Conservation (phyloP, 2,888 invertebrate species). For the Drosophila fungiperda region DNA sequence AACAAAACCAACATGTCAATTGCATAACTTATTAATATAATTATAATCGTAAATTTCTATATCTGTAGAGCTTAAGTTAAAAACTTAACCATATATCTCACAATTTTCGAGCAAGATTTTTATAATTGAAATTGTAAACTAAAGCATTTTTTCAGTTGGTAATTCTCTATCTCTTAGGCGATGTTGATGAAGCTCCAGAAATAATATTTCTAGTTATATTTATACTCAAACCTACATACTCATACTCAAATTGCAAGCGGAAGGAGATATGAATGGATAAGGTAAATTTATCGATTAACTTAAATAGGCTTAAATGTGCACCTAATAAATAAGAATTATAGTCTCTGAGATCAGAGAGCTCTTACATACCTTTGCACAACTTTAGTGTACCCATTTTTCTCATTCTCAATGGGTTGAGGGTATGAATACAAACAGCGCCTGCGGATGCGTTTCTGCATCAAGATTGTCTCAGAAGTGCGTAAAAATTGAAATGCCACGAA, state of each 20-base stretch:
- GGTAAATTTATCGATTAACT: background rate
- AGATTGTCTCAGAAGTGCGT: slow-evolving; percentile 73
- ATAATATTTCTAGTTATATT: background rate
- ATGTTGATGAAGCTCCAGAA: background rate
- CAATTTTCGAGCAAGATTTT: too few species aligned
- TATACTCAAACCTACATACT: background rate
- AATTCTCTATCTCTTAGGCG: background rate
- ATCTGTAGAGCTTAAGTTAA: background rate
- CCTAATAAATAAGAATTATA: background rate
- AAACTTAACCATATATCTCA: background rate
- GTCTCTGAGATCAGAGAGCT: background rate
- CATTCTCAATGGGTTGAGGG: background rate
- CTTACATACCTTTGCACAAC: background rate
- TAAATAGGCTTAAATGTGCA: background rate
- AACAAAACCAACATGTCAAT: background rate
- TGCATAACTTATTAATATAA: background rate
- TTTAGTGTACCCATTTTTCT: background rate
- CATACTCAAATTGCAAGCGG: background rate
- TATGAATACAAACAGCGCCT: slow-evolving; percentile 37
- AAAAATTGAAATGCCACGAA: slow-evolving; percentile 64
- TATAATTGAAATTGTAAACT: background rate
- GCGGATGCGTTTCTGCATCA: slow-evolving; percentile 78
- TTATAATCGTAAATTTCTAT: background rate
- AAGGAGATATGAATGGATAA: background rate
- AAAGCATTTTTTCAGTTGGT: background rate